Evolutionary conservation across 2,888 invertebrate genomes (phyloP).

Genomic region (Arctia plantaginis): DNA sequence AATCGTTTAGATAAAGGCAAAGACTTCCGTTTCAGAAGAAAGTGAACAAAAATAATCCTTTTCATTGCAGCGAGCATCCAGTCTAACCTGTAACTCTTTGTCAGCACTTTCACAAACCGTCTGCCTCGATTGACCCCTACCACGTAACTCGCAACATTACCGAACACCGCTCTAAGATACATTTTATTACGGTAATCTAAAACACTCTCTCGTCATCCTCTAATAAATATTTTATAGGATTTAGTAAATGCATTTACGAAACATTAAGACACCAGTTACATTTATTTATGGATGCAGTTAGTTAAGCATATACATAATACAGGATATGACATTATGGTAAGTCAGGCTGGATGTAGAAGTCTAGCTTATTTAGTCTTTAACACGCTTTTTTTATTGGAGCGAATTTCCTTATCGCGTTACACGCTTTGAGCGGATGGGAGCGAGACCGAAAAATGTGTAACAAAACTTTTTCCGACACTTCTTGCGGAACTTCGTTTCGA

Average conservation of each 20-base stretch:
- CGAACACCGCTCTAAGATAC: neutral
- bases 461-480: no score
- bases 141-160: constrained; percentile 12
- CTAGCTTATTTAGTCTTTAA: neutral
- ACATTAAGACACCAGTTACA: neutral
- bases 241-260: neutral
- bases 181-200: constrained; percentile 6
- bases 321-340: neutral
- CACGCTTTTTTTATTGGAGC: no score
- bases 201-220: constrained; percentile 1
- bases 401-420: no score
- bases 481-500: no score
- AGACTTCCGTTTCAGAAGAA: neutral
- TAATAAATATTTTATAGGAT: neutral
- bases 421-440: no score
- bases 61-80: constrained; percentile 4
- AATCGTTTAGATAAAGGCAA: neutral
- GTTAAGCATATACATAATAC: neutral
- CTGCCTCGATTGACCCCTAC: neutral
- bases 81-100: constrained; percentile 2
- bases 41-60: neutral
- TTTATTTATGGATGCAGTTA: neutral
- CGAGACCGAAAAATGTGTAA: no score
- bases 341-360: neutral
- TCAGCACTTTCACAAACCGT: constrained; percentile 16